Evolutionary conservation across 2,888 invertebrate genomes (phyloP), one percentile per base, ranked within the genome.

Genomic region (Eristalinus aeneus): DNA sequence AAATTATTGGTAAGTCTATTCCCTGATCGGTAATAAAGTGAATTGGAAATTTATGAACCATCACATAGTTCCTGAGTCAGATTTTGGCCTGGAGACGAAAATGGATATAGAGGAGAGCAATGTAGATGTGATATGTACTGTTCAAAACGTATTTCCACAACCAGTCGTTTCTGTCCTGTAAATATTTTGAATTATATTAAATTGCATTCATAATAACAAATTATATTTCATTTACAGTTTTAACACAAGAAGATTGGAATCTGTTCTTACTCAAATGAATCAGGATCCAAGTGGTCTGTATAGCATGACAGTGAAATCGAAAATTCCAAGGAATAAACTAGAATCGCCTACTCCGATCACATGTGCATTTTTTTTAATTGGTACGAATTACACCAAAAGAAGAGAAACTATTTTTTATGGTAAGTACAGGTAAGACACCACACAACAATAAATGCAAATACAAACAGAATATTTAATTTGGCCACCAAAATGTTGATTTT

Each of bases 381-480:
- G 92, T 88, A 93, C 92, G 79, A 92, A 93, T 90, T 93, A 93
- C 88, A 92, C 93, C 89, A 93, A 92, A 88, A 90, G 92, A 89
- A 90, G 92, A 89, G 93, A 93, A 90, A 92, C 93, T 89, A 92
- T 93, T 89, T 93, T 92, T 90, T 93, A 93, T 91, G 92, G 92
- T 93, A 91, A 92, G 91, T 90, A 90, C 89, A 91, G 91, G 91
- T 91, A 91, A 91, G 90, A 89, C 64, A 67, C 53, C 9, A 11
- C 8, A 46, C 8, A 27, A 27, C 5, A 27, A 27, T 5, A 27
- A 27, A 27, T 27, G 27, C 2, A 27, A 27, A 5, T 27, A 5
- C n/a, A n/a, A n/a, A n/a, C n/a, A n/a, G n/a, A n/a, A n/a, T n/a
- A n/a, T n/a, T n/a, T n/a, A n/a, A n/a, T n/a, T n/a, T n/a, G n/a